Evolutionary conservation across 2,113 vertebrate genomes (phyloP).

Genomic region (Chionodraco myersi): DNA sequence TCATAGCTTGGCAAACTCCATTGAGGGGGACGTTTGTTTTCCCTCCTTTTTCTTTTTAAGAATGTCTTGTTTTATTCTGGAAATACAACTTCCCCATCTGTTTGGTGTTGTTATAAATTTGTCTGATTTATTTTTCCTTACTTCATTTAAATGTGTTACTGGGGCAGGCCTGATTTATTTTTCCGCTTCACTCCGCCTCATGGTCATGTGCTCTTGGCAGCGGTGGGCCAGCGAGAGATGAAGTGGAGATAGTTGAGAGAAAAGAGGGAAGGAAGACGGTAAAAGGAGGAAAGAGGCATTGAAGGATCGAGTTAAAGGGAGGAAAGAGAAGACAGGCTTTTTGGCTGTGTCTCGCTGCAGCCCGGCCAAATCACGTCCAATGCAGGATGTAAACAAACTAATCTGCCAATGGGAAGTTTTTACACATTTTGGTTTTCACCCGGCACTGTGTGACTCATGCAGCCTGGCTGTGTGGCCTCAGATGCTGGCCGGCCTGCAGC

Average conservation of each 20-base stretch:
- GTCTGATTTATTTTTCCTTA: conserved; percentile 53
- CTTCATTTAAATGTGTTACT: conserved; percentile 52
- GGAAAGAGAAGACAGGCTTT: conserved; percentile 45
- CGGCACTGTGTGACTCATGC: conserved; percentile 65
- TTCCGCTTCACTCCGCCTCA: conserved; percentile 59
- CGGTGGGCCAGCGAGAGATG: conserved; percentile 30
- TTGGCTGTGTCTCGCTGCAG: conserved; percentile 60
- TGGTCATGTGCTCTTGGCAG: conserved; percentile 71
- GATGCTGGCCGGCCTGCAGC: conserved; percentile 44
- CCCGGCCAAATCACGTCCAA: conserved; percentile 71
- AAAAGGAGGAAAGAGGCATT: conserved; percentile 17
- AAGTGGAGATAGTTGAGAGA: conserved; percentile 35
- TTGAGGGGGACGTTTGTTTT: conserved; percentile 14
- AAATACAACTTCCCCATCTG: conserved; percentile 79
- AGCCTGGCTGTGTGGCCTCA: conserved; percentile 56
- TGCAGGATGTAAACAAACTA: conserved; percentile 80
- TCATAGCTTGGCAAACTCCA: conserved; percentile 71
- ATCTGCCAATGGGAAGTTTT: conserved; percentile 75
- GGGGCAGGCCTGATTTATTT: conserved; percentile 65
- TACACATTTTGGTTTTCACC: conserved; percentile 68
- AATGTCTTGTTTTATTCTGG: conserved; percentile 73
- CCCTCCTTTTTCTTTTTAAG: conserved; percentile 20
- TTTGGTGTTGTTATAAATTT: conserved; percentile 77
- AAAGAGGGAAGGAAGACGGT: neutral
- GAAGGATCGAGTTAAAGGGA: conserved; percentile 38